Evolutionary conservation across 2,888 invertebrate species (phyloP).

Genomic region (Copidosoma aretas): DNA sequence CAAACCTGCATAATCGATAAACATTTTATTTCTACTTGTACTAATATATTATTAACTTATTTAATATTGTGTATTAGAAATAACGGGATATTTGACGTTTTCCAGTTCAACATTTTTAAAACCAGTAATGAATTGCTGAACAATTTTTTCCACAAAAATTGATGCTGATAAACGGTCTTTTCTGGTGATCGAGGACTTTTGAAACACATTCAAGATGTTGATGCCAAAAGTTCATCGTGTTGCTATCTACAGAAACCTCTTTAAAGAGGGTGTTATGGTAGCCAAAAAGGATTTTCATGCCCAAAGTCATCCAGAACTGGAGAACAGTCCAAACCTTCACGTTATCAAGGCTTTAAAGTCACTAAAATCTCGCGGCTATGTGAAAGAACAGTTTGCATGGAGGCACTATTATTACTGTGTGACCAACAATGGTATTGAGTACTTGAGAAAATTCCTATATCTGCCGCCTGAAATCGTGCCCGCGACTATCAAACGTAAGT

Average conservation of each 20-base stretch:
- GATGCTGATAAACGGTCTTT: too few relatives aligned
- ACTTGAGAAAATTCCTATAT: slow-evolving; percentile 92
- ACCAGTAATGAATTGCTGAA: too few relatives aligned
- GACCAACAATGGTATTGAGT: slow-evolving; percentile 98
- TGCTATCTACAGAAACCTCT: slow-evolving; percentile 95
- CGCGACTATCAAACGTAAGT: slow-evolving; percentile 86
- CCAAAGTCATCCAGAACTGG: slow-evolving; percentile 96
- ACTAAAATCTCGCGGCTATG: slow-evolving; percentile 93
- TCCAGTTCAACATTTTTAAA: too few relatives aligned
- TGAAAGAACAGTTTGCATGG: slow-evolving; percentile 99
- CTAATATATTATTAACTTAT: too few relatives aligned
- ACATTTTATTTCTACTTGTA: too few relatives aligned
- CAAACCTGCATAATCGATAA: too few relatives aligned
- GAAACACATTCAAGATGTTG: slow-evolving; percentile 76
- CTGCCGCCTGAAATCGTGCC: slow-evolving; percentile 99
- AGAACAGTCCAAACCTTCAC: slow-evolving; percentile 94
- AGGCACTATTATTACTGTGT: slow-evolving; percentile 99
- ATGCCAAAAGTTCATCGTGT: slow-evolving; percentile 99
- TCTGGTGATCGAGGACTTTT: too few relatives aligned
- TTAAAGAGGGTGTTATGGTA: slow-evolving; percentile 99
- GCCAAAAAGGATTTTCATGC: slow-evolving; percentile 98
- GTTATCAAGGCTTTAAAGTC: slow-evolving; percentile 94
- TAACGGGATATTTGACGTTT: too few relatives aligned
- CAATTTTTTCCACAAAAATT: too few relatives aligned
- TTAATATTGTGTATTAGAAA: too few relatives aligned